These are phyloP conservation scores for Camponotus vicinus DNA, from an alignment of 1,140 invertebrate species.

Conservation along the genomic window DNA sequence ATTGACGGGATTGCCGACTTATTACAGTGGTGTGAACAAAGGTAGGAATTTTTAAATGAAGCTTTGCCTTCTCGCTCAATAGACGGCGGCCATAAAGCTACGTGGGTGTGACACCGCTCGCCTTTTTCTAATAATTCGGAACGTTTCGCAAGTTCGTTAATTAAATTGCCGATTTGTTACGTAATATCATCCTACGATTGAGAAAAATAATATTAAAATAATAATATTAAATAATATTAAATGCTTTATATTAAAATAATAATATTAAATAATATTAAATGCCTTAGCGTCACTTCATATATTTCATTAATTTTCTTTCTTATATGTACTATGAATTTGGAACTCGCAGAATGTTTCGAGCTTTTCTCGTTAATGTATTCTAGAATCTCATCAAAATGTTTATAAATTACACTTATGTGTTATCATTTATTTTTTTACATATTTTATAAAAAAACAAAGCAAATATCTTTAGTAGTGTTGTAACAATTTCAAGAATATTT, in stretches of 20 bases:
- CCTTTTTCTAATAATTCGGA: conserved; percentile 40
- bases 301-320: background rate
- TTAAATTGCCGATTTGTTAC: conserved; percentile 14
- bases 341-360: background rate
- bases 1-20: background rate
- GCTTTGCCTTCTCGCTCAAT: conserved; percentile 18
- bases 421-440: background rate
- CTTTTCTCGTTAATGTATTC: background rate
- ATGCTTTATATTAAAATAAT: background rate
- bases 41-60: conserved; percentile 39
- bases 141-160: background rate
- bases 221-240: no score
- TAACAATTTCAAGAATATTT: background rate
- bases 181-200: conserved; percentile 5
- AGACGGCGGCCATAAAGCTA: conserved; percentile 23
- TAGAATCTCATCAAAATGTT: background rate
- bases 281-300: background rate
- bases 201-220: conserved; percentile 9
- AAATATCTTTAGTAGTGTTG: background rate
- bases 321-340: background rate
- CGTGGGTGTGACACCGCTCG: background rate
- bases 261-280: no score
- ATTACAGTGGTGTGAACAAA: conserved; percentile 42
- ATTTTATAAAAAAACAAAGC: background rate
- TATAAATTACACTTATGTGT: background rate